phyloP scores from a whole-genome alignment of 2,797 vertebrate species.

The Pseudopleuronectes americanus region DNA sequence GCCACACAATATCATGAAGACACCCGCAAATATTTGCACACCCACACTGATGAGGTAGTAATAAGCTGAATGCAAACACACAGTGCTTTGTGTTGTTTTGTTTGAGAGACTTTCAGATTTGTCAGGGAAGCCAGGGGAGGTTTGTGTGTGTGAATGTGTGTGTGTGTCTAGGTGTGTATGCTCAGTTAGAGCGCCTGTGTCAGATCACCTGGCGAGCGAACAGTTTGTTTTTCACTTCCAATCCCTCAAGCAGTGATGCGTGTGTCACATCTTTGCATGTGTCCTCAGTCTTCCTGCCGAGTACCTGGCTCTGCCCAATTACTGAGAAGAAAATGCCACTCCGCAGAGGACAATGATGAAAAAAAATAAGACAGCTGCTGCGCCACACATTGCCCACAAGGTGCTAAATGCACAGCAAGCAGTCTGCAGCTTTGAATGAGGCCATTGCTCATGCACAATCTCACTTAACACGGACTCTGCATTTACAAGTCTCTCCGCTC shows the following conservation, averaged over 20 bases:
- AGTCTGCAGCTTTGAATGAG: constrained; percentile 30
- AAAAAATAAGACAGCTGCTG: constrained; percentile 32
- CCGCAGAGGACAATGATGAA: constrained; percentile 51
- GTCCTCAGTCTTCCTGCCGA: constrained; percentile 59
- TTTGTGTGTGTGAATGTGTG: not conserved
- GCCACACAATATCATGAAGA: constrained; percentile 54
- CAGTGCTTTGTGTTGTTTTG: constrained; percentile 27
- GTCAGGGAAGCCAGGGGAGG: constrained; percentile 13
- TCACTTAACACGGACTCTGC: constrained; percentile 21
- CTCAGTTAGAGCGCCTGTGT: constrained; percentile 27
- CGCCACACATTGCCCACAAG: constrained; percentile 63
- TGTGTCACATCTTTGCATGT: constrained; percentile 70
- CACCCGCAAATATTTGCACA: constrained; percentile 72
- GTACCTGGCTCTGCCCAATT: constrained; percentile 66
- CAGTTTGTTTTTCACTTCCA: constrained; percentile 62
- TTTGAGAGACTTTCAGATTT: constrained; percentile 28
- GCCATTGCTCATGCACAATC: constrained; percentile 35
- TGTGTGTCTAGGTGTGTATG: constrained; percentile 15
- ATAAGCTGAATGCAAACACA: constrained; percentile 46
- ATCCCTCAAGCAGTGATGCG: constrained; percentile 58
- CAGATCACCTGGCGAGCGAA: constrained; percentile 56
- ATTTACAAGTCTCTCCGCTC: constrained; percentile 42
- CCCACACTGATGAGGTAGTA: constrained; percentile 58
- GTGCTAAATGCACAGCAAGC: constrained; percentile 64
- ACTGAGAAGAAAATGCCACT: constrained; percentile 72